These are phyloP conservation scores for Misgurnus mizolepis DNA, from an alignment of 2,113 vertebrate species.

Conservation along the genomic window DNA sequence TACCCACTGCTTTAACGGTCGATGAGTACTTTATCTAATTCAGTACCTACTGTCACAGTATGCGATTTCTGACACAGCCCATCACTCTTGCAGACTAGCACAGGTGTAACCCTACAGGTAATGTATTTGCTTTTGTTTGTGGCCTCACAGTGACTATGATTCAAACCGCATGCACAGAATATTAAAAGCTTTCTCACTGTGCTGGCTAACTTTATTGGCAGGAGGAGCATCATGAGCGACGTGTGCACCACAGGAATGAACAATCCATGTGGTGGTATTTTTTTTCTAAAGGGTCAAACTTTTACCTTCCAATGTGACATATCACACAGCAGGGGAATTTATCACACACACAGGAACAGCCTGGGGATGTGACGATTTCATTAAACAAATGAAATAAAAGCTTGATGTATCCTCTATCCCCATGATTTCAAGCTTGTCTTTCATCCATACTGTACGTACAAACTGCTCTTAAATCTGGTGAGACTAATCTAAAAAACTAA, in stretches of 20 bases:
- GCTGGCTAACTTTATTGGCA: not conserved
- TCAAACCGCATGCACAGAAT: constrained; percentile 9
- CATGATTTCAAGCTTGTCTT: not conserved
- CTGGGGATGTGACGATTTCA: constrained; percentile 60
- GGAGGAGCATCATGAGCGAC: constrained; percentile 1
- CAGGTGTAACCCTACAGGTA: not conserved
- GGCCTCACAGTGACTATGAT: not conserved
- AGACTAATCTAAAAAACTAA: not conserved
- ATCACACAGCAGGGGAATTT: constrained; percentile 66
- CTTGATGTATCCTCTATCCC: constrained; percentile 47
- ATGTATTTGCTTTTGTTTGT: constrained; percentile 22
- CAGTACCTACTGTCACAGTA: no score
- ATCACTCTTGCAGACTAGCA: not conserved
- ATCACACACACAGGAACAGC: constrained; percentile 63
- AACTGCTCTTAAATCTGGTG: not conserved
- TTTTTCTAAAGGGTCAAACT: constrained; percentile 57
- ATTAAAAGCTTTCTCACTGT: not conserved
- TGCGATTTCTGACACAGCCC: not conserved
- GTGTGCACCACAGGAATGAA: constrained; percentile 48
- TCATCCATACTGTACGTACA: not conserved
- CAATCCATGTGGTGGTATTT: constrained; percentile 55
- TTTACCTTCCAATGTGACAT: not conserved
- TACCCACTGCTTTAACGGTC: no score
- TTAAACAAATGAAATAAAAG: constrained; percentile 59
- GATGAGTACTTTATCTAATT: no score